Evolutionary conservation across 2,113 vertebrate genomes (phyloP), one percentile per base, ranked within the genome.

Genomic region (Craseonycteris thonglongyai): DNA sequence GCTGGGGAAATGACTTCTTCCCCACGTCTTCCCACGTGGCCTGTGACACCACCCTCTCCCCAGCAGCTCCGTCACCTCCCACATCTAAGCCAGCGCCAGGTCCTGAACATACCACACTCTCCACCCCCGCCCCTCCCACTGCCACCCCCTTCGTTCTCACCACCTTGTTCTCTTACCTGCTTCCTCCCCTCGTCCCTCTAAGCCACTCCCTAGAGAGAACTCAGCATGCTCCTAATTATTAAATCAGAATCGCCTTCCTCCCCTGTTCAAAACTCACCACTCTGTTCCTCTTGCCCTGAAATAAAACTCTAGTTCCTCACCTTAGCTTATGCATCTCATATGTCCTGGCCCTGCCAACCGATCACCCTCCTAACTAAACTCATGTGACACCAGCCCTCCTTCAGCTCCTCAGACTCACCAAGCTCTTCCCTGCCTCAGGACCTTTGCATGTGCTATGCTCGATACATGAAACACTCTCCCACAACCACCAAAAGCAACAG

Each of bases 121-220:
- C 65, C n/a, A 0, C 2, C 15, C 35, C 33, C 18, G 0, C 56
- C 15, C 4, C 9, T 26, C 49, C 38, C 45, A 54, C 8, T 2
- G 66, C 11, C 26, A 16, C 42, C 4, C 7, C 59, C 24, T 68
- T n/a, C n/a, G n/a, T n/a, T n/a, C n/a, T n/a, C 58, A 10, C 47
- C 42, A 10, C 42, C 33, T 19, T 2, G 22, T 12, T 19, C 54
- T 22, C 16, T 28, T 45, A 9, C 72, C 38, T 33, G 38, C 61
- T 68, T 68, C 51, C 10, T 58, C 68, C 74, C 51, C 61, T 16
- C 9, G 11, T 16, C 78, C n/a, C 45, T 33, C 63, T 35, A 28
- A 18, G 28, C 56, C 33, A 22, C 7, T 47, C 68, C 22, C 49
- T 19, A 38, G 68, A 49, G 15, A 84, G 40, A 84, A 69, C 18